These are phyloP conservation scores for Sorex maritimensis DNA, from an alignment of 2,797 vertebrate genomes.

Conservation along the genomic window DNA sequence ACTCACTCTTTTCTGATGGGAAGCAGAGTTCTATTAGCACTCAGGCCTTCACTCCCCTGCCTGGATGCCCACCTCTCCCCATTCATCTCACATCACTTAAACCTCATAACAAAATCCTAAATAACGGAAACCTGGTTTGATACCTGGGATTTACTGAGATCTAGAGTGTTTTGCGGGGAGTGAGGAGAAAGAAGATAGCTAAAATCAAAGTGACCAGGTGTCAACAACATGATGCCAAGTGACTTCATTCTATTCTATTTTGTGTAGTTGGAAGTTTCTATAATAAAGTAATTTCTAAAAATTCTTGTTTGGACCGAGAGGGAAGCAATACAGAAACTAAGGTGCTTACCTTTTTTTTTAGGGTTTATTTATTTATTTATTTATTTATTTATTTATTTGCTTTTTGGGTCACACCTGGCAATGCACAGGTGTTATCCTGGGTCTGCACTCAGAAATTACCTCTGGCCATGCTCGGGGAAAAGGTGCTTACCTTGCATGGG, in stretches of 20 bases:
- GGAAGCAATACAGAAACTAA: too few species aligned
- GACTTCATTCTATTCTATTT: not conserved
- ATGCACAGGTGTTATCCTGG: too few species aligned
- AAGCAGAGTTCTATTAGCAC: not conserved
- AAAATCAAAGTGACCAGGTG: slow-evolving; percentile 2
- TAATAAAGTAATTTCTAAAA: not conserved
- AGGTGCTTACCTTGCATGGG: too few species aligned
- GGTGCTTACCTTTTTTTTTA: too few species aligned
- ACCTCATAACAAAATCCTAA: not conserved
- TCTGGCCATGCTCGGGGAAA: too few species aligned
- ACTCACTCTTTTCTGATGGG: slow-evolving; percentile 13
- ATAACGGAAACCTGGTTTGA: not conserved
- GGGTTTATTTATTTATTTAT: too few species aligned
- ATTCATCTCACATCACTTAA: not conserved
- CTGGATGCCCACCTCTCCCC: not conserved
- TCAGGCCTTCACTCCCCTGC: not conserved
- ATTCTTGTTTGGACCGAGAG: too few species aligned
- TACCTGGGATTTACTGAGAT: not conserved
- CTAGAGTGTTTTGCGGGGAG: not conserved
- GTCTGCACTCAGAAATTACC: too few species aligned
- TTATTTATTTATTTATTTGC: too few species aligned
- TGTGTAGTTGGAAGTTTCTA: slow-evolving; percentile 15
- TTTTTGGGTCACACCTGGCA: too few species aligned
- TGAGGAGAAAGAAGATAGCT: not conserved
- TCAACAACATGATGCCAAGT: not conserved